These are phyloP conservation scores for Patella depressa DNA, from an alignment of 2,888 invertebrate genomes.

Conservation along the genomic window DNA sequence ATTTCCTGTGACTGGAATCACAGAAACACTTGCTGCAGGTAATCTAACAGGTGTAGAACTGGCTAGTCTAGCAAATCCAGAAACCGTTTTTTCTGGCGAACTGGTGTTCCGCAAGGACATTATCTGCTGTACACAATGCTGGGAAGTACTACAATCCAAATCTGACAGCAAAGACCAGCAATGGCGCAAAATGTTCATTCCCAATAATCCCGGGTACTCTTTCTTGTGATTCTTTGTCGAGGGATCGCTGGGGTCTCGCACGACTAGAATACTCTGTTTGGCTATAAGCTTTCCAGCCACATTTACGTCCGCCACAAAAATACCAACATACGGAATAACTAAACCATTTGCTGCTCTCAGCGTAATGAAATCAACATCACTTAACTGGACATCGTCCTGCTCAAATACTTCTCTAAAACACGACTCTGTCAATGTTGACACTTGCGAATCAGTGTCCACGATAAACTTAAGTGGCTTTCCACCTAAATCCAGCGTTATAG, in stretches of 20 bases:
- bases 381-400: background rate
- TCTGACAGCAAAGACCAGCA: background rate
- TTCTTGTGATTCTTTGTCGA: background rate
- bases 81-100: background rate
- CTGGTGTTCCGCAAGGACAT: background rate
- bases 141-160: background rate
- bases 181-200: background rate
- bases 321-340: background rate
- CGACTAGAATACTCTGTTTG: background rate
- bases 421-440: too few species aligned
- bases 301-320: background rate
- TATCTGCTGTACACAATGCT: background rate
- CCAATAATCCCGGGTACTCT: background rate
- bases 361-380: background rate
- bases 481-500: background rate
- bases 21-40: constrained; percentile 15
- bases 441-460: too few species aligned
- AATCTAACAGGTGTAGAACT: background rate
- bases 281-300: background rate
- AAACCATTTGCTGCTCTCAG: constrained; percentile 8
- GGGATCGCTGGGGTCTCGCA: background rate
- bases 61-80: constrained; percentile 5
- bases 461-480: background rate
- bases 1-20: constrained; percentile 19
- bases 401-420: background rate